phyloP scores from a whole-genome alignment of 2,113 vertebrate species.

The Rhabdornis inornatus region DNA sequence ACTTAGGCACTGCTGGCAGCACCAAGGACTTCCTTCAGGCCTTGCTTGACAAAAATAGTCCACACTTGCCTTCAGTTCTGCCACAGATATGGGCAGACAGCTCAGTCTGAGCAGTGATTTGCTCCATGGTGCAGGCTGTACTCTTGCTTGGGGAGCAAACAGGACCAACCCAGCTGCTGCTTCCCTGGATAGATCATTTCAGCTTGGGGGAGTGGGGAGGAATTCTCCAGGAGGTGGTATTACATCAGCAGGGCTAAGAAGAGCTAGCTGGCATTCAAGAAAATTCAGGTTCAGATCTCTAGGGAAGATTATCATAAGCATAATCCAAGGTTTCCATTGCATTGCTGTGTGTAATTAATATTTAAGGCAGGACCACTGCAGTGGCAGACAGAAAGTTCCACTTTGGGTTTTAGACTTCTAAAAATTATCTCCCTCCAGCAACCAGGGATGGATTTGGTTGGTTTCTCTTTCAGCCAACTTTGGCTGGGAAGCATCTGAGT shows the following conservation, averaged over 20 bases:
- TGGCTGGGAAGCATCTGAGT: not conserved
- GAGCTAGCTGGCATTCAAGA: not conserved
- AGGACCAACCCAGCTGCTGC: not conserved
- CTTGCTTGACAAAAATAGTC: not conserved
- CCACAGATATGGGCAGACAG: not conserved
- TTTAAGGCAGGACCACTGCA: not conserved
- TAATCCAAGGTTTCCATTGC: not conserved
- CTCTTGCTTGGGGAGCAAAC: not conserved
- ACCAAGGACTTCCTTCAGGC: not conserved
- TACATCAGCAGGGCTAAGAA: not conserved
- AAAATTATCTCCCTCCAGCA: not conserved
- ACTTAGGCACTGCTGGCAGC: not conserved
- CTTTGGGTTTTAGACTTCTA: not conserved
- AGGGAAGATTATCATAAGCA: not conserved
- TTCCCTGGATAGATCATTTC: not conserved
- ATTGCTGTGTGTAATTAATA: not conserved
- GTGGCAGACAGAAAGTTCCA: not conserved
- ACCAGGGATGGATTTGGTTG: not conserved
- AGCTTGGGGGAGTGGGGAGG: not conserved
- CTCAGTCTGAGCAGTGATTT: not conserved
- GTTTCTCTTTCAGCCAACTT: not conserved
- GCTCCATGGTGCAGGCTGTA: not conserved
- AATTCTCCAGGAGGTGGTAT: not conserved
- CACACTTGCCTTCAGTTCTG: not conserved
- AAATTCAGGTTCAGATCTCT: not conserved